Conservation (phyloP, 2,797 vertebrate species). For the Karalla daura region DNA sequence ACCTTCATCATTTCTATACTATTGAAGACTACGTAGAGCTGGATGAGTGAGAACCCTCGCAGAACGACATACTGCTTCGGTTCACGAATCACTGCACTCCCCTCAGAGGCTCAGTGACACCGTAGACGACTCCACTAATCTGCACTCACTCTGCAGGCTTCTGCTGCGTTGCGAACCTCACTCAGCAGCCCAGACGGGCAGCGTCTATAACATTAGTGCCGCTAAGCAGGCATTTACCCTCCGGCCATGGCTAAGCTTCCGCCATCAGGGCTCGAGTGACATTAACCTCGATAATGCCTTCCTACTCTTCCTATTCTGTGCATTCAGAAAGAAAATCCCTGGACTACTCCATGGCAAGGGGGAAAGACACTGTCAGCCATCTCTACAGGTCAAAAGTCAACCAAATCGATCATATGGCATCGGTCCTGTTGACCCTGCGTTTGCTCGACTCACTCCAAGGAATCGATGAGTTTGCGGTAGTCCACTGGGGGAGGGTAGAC, state of each 20-base stretch:
- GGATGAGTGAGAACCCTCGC: no score
- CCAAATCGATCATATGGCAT: no score
- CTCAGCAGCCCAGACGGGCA: constrained; percentile 25
- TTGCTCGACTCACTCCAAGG: constrained; percentile 88
- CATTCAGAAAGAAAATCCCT: no score
- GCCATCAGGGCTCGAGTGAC: constrained; percentile 16
- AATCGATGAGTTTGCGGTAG: constrained; percentile 94
- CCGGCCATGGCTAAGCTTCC: constrained; percentile 8
- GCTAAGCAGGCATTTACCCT: constrained; percentile 38
- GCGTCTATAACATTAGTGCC: constrained; percentile 28
- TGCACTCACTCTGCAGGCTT: constrained; percentile 21
- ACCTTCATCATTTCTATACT: no score
- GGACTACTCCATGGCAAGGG: not conserved
- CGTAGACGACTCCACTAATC: constrained; percentile 22
- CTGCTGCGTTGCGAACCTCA: constrained; percentile 45
- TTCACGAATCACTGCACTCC: not conserved
- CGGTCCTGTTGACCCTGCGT: not conserved
- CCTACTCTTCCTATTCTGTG: constrained; percentile 19
- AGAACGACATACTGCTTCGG: not conserved
- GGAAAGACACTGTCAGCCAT: not conserved
- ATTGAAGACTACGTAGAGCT: no score
- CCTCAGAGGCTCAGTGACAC: not conserved
- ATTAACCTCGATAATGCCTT: constrained; percentile 28
- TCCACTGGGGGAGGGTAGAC: constrained; percentile 95
- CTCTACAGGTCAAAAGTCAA: not conserved